A percentile compares a stretch with the other conserved stretches of the same genome.
phyloP scores from a whole-genome alignment of 2,888 invertebrate species.

The Pyrgus malvae region DNA sequence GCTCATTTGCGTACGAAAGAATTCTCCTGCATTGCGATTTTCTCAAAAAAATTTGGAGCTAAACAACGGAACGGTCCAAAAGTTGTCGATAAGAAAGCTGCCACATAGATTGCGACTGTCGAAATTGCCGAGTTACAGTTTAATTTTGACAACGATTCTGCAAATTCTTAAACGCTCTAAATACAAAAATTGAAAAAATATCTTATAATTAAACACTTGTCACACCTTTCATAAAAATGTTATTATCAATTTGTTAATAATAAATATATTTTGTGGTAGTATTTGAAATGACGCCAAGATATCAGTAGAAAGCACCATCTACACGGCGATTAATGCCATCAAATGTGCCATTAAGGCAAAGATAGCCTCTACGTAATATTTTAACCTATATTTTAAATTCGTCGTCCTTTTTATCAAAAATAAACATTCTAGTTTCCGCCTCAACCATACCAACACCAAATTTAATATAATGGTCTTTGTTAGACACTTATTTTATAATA shows the following conservation, averaged over 20 bases:
- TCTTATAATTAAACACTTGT: constrained; percentile 31
- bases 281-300: constrained; percentile 72
- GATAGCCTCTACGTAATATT: constrained; percentile 55
- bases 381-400: constrained; percentile 50
- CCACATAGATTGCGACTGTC: background rate
- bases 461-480: too few relatives aligned
- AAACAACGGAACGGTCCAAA: background rate
- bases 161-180: constrained; percentile 17
- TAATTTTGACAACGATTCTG: background rate
- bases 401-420: constrained; percentile 46
- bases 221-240: constrained; percentile 38
- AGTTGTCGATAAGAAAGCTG: background rate
- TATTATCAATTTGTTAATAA: constrained; percentile 50
- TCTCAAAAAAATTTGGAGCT: constrained; percentile 18
- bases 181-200: background rate
- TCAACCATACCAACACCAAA: constrained; percentile 38
- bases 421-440: constrained; percentile 42
- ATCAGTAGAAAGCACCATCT: constrained; percentile 55
- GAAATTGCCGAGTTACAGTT: constrained; percentile 15
- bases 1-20: constrained; percentile 35
- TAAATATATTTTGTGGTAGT: constrained; percentile 55
- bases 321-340: constrained; percentile 61
- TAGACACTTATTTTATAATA: too few relatives aligned
- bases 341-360: constrained; percentile 60
- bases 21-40: constrained; percentile 41